A percentile compares a stretch with the other conserved stretches of the same genome.
Conservation (phyloP, 2,113 vertebrate species). For the Oxyura jamaicensis region DNA sequence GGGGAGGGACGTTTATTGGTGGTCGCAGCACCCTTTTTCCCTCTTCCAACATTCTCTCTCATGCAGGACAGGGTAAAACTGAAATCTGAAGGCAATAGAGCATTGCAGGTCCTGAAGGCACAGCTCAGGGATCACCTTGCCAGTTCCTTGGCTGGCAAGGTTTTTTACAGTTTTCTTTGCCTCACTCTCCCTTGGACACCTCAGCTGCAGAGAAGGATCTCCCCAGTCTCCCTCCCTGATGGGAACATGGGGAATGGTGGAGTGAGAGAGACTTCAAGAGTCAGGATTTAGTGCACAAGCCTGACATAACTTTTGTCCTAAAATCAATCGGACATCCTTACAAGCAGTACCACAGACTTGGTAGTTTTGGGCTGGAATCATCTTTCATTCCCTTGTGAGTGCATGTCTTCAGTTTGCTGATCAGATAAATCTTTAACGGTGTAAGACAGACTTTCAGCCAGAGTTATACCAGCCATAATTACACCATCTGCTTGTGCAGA, state of each 20-base stretch:
- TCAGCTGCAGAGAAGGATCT: neutral
- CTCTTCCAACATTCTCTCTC: neutral
- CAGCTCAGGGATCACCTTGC: neutral
- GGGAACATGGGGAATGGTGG: neutral
- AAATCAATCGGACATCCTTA: neutral
- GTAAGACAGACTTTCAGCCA: neutral
- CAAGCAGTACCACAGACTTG: neutral
- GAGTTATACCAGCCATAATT: neutral
- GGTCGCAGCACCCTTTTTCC: neutral
- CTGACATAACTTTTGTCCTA: neutral
- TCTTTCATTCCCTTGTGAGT: neutral
- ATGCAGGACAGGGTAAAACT: neutral
- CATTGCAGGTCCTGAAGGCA: neutral
- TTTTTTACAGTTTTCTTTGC: neutral
- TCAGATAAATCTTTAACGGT: neutral
- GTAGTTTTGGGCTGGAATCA: neutral
- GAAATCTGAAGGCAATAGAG: neutral
- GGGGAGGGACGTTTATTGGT: neutral
- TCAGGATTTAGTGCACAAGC: neutral
- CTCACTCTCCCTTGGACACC: neutral
- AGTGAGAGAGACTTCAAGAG: conserved; percentile 26
- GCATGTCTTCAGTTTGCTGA: neutral
- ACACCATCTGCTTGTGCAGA: neutral
- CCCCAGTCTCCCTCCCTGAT: neutral
- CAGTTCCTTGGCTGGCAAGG: neutral